Base-by-base conservation (phyloP, 2,797 vertebrate genomes). In the Morus bassanus region DNA sequence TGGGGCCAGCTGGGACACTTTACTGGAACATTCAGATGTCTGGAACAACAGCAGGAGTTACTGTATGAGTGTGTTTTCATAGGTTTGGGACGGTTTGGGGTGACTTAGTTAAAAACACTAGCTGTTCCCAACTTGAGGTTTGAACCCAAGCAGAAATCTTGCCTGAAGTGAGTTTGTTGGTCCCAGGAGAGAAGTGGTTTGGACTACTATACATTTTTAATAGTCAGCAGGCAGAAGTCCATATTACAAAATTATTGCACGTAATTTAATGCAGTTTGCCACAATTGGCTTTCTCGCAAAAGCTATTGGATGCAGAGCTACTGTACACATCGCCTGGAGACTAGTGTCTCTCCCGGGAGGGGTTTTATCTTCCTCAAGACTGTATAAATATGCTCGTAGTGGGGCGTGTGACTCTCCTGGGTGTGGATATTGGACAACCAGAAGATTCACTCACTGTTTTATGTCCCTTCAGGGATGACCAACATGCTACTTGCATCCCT, bases 51-150 rank as follows among this genome's bases (percentile, higher is more conserved):
- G 96, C 91, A 92, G 92, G 91, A 94, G 92, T 97, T 95, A 91
- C 90, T 96, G 95, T 91, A 87, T 51, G 86, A 96, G 61, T 60
- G 45, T 91, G 78, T 93, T 87, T 92, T 93, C 87, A 39, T 92
- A 93, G 91, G 81, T 83, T 97, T 88, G 91, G 91, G 95, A 97
- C 96, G 94, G 94, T 93, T 97, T 95, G 91, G 96, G 97, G 89
- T 96, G 94, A 96, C 95, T 97, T 95, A 91, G 80, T 92, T 95
- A 96, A 97, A 97, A 97, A 95, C 96, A 97, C 94, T 90, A 90
- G 94, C 97, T 92, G 90, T 98, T 98, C 97, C 97, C 89, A 33
- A 97, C 95, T 95, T 97, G 97, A 98, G 97, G 97, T 97, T 97
- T 98, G 95, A 97, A 97, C 91, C 97, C 94, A 88, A 94, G 96